Evolutionary conservation across 1,140 invertebrate genomes (phyloP).

Genomic region (Zophobas morio): DNA sequence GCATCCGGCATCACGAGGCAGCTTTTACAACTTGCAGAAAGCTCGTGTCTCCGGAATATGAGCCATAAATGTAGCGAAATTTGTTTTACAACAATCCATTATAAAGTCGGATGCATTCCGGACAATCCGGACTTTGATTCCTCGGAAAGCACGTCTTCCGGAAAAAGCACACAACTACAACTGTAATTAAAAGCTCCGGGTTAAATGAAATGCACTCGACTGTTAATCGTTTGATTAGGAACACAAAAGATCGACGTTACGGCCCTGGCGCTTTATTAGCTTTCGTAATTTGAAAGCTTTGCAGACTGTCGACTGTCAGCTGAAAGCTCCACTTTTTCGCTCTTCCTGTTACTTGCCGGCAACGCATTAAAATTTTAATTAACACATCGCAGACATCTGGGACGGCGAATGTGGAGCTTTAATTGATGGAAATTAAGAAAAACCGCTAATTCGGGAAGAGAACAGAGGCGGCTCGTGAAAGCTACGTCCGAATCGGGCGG

Average conservation of each 20-base stretch:
- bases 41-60: constrained; percentile 41
- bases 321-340: not conserved
- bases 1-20: constrained; percentile 15
- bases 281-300: constrained; percentile 38
- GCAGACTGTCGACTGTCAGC: constrained; percentile 20
- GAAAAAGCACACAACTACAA: not conserved
- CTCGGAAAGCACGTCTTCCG: constrained; percentile 2
- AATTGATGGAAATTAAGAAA: constrained; percentile 31
- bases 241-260: constrained; percentile 32
- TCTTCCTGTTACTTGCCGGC: constrained; percentile 13
- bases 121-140: constrained; percentile 6
- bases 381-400: constrained; percentile 34
- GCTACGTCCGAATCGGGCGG: not conserved
- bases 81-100: constrained; percentile 40
- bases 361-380: constrained; percentile 40
- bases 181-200: constrained; percentile 35
- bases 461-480: not conserved
- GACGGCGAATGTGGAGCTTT: constrained; percentile 16
- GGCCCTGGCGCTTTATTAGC: constrained; percentile 27
- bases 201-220: constrained; percentile 43
- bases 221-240: constrained; percentile 43
- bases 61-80: constrained; percentile 46
- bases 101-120: constrained; percentile 8
- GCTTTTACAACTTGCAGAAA: constrained; percentile 41
- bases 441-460: constrained; percentile 14